Evolutionary conservation across 2,888 invertebrate species (phyloP), one percentile per base, ranked within the genome.

Genomic region (Chirona hameri): DNA sequence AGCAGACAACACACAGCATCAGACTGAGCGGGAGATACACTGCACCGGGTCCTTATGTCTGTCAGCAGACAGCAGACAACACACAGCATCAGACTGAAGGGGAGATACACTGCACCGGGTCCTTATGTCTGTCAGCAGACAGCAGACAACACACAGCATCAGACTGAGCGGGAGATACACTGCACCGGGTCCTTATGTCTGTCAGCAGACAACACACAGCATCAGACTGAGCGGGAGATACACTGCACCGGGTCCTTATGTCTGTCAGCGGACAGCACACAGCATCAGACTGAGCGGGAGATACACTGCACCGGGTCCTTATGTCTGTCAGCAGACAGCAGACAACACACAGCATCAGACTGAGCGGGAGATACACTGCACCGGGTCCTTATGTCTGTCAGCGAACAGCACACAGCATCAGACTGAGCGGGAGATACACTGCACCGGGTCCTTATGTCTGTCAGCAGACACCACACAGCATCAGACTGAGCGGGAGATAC

Each of bases 161-260:
- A 94, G 94, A 0, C 96, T 94, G 0, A 95, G 91, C 2, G 99
- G 99, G 89, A 91, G 87, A 99, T 90, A 87, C 97, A 96, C 88
- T 99, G 98, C 81, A 99, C 93, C 0, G 97, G 93, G 90, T 99
- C 99, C 88, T 94, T 93, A 87, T 99, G 99, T 0, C 98, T 99
- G 88, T 83, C 52, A 18, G 52, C 52, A 52, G 39, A 39, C 39
- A 39, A 39, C 39, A 39, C 39, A 39, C 85, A 99, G 90, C 87
- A 96, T 94, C 87, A 94, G 94, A 0, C 96, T 94, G 0, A 95
- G 91, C 3, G 99, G 99, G 95, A 91, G 87, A 99, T 90, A 87
- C 97, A 96, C 88, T 99, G 98, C 81, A 99, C 93, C 0, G 97
- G 93, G 90, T 99, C 99, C 88, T 94, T 93, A 87, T 99, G 99